Conservation (phyloP, 1,140 invertebrate species). For the Lepidotrigona ventralis region DNA sequence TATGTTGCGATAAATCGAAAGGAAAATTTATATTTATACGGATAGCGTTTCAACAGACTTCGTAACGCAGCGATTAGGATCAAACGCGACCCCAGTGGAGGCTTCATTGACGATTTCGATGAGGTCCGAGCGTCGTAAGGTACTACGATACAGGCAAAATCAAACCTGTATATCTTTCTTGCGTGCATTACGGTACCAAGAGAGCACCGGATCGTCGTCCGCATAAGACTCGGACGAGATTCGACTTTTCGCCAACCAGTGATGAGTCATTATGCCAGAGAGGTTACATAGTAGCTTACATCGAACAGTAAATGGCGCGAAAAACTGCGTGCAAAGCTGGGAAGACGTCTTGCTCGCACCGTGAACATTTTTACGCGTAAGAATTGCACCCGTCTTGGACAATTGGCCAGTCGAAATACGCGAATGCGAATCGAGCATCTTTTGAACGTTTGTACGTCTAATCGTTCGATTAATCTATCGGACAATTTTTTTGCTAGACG, state of each 20-base stretch:
- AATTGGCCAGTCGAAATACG: slow-evolving; percentile 30
- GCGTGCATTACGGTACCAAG: slow-evolving; percentile 53
- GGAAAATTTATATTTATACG: too few species aligned
- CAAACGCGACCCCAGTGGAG: slow-evolving; percentile 21
- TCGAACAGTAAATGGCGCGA: slow-evolving; percentile 50
- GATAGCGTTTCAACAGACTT: not conserved
- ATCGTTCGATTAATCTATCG: not conserved
- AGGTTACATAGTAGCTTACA: slow-evolving; percentile 10
- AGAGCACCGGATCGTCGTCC: slow-evolving; percentile 48
- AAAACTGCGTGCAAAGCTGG: slow-evolving; percentile 28
- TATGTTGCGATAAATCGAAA: too few species aligned
- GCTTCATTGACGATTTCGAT: slow-evolving; percentile 60
- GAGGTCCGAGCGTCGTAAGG: slow-evolving; percentile 46
- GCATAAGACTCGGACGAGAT: slow-evolving; percentile 43
- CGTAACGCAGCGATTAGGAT: not conserved
- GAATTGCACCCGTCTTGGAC: slow-evolving; percentile 43
- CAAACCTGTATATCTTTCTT: slow-evolving; percentile 49
- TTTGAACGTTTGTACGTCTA: not conserved
- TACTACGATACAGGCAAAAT: slow-evolving; percentile 43
- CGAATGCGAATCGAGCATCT: slow-evolving; percentile 15
- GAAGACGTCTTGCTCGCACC: slow-evolving; percentile 26
- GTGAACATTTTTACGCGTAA: slow-evolving; percentile 34
- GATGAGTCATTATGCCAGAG: slow-evolving; percentile 37
- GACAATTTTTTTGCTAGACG: not conserved
- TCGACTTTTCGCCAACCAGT: slow-evolving; percentile 22